Evolutionary conservation across 2,888 invertebrate species (phyloP), one percentile per base, ranked within the genome.

Genomic region (Heliconius aoede): DNA sequence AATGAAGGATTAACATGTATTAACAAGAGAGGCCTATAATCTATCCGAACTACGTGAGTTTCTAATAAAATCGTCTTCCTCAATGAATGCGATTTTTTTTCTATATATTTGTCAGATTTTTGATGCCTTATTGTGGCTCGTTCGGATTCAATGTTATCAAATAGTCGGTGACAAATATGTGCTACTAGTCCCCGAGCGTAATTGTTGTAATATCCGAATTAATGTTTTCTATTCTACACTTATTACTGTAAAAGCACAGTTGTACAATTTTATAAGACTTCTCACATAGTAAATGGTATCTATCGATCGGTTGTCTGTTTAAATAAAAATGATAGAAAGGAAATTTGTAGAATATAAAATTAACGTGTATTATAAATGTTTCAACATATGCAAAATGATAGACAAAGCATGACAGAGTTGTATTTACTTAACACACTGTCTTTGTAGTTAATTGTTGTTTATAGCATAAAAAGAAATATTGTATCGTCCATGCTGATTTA

Each of bases 1-100:
- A 87, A 78, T 89, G 88, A 89, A 83, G 46, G 26, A 15, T 8
- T 15, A 4, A 18, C 26, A 18, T 13, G 15, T 8, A 24, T 21
- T 30, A 55, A 30, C 4, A 28, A 28, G 21, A 21, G n/a, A 21
- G n/a, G 51, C 68, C 30, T 69, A n/a, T 40, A 18, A 28, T 26
- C n/a, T 51, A 18, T 28, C 18, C 15, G 7, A 18, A 46, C 30
- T 69, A 69, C 46, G 30, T 30, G 30, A 32, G 51, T 69, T 7
- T 24, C 21, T 69, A 32, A 24, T 36, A 24, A 8, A 24, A 36
- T 65, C 7, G 65, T 36, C 65, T 65, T 36, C 64, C 36, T 65
- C 32, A 32, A n/a, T 24, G 13, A 64, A 26, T 40, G 24, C 24
- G 65, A 36, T 32, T 13, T 11, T 21, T 64, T 65, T 24, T 65